Percentiles rank a stretch among this genome's conserved stretches.
Evolutionary conservation across 2,113 vertebrate genomes (phyloP).

Genomic region (Anhinga anhinga): DNA sequence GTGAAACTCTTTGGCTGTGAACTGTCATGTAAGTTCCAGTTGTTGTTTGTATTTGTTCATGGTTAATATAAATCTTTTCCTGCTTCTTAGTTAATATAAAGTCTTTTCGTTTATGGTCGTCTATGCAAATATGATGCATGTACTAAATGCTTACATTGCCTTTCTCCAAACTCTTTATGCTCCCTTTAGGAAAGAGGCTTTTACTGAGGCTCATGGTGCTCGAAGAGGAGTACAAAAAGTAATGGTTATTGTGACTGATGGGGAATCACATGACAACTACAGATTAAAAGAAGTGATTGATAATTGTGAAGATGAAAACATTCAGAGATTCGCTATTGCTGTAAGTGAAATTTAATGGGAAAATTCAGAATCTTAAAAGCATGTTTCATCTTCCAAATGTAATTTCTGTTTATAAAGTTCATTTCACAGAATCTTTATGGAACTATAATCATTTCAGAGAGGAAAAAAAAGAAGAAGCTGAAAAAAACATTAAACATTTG

Average conservation of each 20-base stretch:
- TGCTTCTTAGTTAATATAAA: neutral
- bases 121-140: neutral
- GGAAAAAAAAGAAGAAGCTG: neutral
- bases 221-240: slow-evolving; percentile 90
- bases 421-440: neutral
- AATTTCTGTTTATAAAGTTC: slow-evolving; percentile 2
- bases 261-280: slow-evolving; percentile 91
- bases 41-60: neutral
- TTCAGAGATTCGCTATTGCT: slow-evolving; percentile 93
- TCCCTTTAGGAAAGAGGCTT: slow-evolving; percentile 84
- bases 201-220: slow-evolving; percentile 85
- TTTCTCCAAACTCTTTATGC: neutral
- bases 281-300: slow-evolving; percentile 76
- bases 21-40: neutral
- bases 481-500: neutral
- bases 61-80: neutral
- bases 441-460: neutral
- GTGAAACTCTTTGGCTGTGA: neutral
- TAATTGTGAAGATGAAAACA: slow-evolving; percentile 81
- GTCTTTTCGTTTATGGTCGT: neutral
- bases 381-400: neutral
- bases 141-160: neutral
- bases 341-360: slow-evolving; percentile 77
- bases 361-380: slow-evolving; percentile 13
- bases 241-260: slow-evolving; percentile 97